These are phyloP conservation scores for Pelosia muscerda DNA, from an alignment of 2,888 invertebrate genomes.

Conservation along the genomic window DNA sequence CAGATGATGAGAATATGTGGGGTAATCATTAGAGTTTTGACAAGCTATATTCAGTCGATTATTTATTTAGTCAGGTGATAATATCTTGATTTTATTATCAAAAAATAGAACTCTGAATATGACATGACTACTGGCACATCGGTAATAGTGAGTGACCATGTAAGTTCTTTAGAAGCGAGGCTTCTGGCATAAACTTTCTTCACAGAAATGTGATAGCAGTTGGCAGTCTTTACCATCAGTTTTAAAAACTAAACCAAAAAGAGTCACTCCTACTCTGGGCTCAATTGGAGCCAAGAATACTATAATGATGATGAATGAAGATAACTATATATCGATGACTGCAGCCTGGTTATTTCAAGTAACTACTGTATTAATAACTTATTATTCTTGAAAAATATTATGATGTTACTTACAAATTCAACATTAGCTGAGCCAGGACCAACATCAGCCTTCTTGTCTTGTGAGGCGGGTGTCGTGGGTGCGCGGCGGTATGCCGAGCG, in stretches of 20 bases:
- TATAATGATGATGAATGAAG: neutral
- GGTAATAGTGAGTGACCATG: too few relatives aligned
- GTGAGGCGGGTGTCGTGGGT: constrained; percentile 87
- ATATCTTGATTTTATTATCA: too few relatives aligned
- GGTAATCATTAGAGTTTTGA: too few relatives aligned
- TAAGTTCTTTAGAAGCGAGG: neutral
- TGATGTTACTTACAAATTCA: constrained; percentile 90
- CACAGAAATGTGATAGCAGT: neutral
- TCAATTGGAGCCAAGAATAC: neutral
- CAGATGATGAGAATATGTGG: too few relatives aligned
- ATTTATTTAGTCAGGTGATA: too few relatives aligned
- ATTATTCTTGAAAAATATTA: constrained; percentile 34
- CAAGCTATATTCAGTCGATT: too few relatives aligned
- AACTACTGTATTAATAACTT: too few relatives aligned
- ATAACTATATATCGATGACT: neutral
- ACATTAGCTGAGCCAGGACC: constrained; percentile 97
- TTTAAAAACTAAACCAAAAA: neutral
- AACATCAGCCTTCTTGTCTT: constrained; percentile 98
- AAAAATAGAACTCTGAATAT: too few relatives aligned
- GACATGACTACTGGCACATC: too few relatives aligned
- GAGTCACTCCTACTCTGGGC: neutral
- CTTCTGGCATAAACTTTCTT: neutral
- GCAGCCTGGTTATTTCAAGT: neutral
- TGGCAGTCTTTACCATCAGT: neutral
- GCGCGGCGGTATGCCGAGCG: constrained; percentile 94